A percentile compares a stretch with the other conserved stretches of the same genome.
Conservation (phyloP, 2,888 invertebrate genomes). For the Lamellibrachia columna region DNA sequence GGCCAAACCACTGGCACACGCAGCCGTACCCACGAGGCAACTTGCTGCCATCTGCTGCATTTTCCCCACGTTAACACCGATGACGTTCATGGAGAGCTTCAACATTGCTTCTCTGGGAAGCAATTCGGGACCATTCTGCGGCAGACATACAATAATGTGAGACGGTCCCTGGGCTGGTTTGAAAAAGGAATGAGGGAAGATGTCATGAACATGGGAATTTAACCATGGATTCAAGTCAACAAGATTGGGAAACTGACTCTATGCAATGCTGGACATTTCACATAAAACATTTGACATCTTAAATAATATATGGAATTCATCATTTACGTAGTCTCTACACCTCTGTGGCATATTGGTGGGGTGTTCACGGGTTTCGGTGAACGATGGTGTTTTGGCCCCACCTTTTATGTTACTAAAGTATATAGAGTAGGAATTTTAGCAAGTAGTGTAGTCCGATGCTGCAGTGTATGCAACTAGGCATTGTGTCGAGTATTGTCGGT, state of each 20-base stretch:
- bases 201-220: neutral
- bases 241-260: neutral
- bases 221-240: neutral
- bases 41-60: conserved; percentile 80
- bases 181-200: neutral
- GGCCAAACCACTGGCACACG: conserved; percentile 71
- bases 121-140: conserved; percentile 77
- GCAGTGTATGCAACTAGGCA: too few species aligned
- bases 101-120: conserved; percentile 86
- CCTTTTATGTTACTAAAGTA: too few species aligned
- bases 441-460: too few species aligned
- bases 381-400: too few species aligned
- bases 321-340: too few species aligned
- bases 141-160: conserved; percentile 21
- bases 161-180: neutral
- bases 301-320: neutral
- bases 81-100: conserved; percentile 73
- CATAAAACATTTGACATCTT: neutral
- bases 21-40: conserved; percentile 69
- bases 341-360: too few species aligned
- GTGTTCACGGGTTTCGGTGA: too few species aligned
- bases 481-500: too few species aligned
- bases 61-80: conserved; percentile 48
- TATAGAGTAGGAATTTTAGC: too few species aligned
- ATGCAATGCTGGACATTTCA: neutral